A percentile compares a stretch with the other conserved stretches of the same genome.
Evolutionary conservation across 2,888 invertebrate species (phyloP).

Genomic region (Nephrotoma appendiculata): DNA sequence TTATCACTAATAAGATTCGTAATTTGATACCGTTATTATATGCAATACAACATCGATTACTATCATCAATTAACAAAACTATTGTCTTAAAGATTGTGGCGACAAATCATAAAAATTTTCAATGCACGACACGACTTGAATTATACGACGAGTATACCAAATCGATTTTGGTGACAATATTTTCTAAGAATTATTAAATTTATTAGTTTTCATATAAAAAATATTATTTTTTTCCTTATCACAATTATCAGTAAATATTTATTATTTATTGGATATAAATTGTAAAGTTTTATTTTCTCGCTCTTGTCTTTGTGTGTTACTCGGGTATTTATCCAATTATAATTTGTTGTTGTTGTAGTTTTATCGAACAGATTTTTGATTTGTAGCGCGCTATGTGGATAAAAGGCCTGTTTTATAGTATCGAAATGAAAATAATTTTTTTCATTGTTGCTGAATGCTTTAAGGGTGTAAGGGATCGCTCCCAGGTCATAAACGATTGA

Average conservation of each 20-base stretch:
- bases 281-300: not conserved
- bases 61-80: not conserved
- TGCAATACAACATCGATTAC: not conserved
- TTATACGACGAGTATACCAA: not conserved
- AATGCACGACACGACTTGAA: not conserved
- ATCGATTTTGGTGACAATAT: not conserved
- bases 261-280: not conserved
- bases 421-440: not conserved
- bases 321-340: not conserved
- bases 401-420: not conserved
- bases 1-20: not conserved
- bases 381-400: not conserved
- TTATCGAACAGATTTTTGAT: not conserved
- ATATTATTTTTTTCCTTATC: not conserved
- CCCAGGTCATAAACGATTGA: not conserved
- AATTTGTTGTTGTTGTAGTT: not conserved
- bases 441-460: not conserved
- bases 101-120: not conserved
- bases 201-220: not conserved
- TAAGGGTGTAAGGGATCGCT: not conserved
- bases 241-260: not conserved
- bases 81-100: not conserved
- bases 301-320: not conserved
- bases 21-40: not conserved
- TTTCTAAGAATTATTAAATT: not conserved